These are phyloP conservation scores for Pampusana beccarii DNA, from an alignment of 2,113 vertebrate species.

Conservation along the genomic window DNA sequence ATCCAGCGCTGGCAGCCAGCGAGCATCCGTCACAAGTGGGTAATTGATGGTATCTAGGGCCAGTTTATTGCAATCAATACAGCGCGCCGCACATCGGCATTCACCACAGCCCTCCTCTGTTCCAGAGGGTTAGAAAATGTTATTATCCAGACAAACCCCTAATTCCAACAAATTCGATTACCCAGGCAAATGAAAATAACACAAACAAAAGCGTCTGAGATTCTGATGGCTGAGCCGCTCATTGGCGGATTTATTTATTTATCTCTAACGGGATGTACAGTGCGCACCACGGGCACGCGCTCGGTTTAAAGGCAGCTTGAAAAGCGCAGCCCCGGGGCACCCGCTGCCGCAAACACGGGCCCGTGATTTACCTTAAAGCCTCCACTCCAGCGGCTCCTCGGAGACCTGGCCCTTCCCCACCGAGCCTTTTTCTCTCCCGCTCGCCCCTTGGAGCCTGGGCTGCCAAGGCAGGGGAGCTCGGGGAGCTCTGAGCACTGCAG, in stretches of 20 bases:
- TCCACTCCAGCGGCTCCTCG: background rate
- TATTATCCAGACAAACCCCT: constrained; percentile 58
- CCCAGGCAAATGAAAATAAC: constrained; percentile 42
- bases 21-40: constrained; percentile 23
- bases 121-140: constrained; percentile 40
- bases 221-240: background rate
- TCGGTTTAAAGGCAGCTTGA: background rate
- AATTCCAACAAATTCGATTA: constrained; percentile 67
- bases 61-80: constrained; percentile 13
- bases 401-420: background rate
- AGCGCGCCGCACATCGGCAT: background rate
- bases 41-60: constrained; percentile 60
- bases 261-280: background rate
- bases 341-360: background rate
- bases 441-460: background rate
- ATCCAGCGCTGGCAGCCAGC: constrained; percentile 16
- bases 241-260: background rate
- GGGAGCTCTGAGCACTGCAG: rapidly evolving
- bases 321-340: background rate
- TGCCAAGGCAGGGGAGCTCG: background rate
- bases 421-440: background rate
- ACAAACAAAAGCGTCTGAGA: constrained; percentile 25
- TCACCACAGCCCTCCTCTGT: background rate
- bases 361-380: background rate
- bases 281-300: rapidly evolving